Evolutionary conservation across 2,797 vertebrate genomes (phyloP).

Genomic region (Gymnodraco acuticeps): DNA sequence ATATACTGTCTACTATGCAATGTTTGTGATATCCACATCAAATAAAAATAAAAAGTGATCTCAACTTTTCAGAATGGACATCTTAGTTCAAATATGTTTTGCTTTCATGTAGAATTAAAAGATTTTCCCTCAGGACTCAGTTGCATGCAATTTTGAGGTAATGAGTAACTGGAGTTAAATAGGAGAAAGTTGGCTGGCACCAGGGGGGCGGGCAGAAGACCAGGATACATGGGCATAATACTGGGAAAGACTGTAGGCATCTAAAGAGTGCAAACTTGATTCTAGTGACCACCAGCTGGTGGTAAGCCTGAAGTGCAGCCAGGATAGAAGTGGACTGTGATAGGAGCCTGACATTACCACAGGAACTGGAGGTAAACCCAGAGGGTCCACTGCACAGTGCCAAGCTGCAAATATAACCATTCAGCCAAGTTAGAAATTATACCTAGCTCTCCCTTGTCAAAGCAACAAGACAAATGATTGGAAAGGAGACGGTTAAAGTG

Average conservation of each 20-base stretch:
- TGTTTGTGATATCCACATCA: not conserved
- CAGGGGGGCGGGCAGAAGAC: constrained; percentile 31
- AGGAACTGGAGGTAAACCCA: constrained; percentile 10
- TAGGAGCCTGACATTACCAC: constrained; percentile 5
- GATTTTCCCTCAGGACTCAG: not conserved
- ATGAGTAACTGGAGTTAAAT: constrained; percentile 38
- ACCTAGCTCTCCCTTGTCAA: not conserved
- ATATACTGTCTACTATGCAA: not conserved
- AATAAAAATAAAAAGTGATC: not conserved
- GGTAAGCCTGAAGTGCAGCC: constrained; percentile 22
- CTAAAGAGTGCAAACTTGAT: constrained; percentile 38
- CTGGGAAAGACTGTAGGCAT: constrained; percentile 37
- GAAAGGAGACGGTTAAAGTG: constrained; percentile 4
- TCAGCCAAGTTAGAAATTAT: not conserved
- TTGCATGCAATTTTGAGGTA: constrained; percentile 31
- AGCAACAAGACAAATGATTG: constrained; percentile 17
- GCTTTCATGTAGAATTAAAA: not conserved
- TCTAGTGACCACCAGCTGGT: constrained; percentile 40
- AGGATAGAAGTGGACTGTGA: constrained; percentile 7
- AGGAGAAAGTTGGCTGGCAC: constrained; percentile 31
- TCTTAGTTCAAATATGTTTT: not conserved
- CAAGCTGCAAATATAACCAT: not conserved
- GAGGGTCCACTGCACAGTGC: not conserved
- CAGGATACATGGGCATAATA: constrained; percentile 34
- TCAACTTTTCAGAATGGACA: not conserved